Evolutionary conservation across 2,888 invertebrate species (phyloP).

Genomic region (Amorpha juglandis): DNA sequence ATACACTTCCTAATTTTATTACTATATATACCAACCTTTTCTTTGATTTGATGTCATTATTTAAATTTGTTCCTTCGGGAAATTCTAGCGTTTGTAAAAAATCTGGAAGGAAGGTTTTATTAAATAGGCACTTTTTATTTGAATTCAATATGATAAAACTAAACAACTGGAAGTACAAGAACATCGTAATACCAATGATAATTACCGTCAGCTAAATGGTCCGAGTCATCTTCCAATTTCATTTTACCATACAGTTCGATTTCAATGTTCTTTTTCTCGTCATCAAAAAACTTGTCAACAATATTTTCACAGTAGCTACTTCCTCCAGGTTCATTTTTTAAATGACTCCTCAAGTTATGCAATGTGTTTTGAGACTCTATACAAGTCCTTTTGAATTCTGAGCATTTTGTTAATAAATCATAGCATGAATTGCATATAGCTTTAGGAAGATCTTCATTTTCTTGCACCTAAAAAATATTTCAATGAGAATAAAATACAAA

Average conservation of each 20-base stretch:
- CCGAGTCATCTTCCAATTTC: conserved; percentile 6
- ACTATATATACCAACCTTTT: conserved; percentile 28
- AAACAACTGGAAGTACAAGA: too few species aligned
- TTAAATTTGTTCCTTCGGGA: conserved; percentile 31
- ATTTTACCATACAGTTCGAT: neutral
- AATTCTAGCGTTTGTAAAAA: conserved; percentile 32
- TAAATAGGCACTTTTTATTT: neutral
- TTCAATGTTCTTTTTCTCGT: conserved; percentile 1
- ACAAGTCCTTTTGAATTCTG: conserved; percentile 70
- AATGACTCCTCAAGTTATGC: conserved; percentile 41
- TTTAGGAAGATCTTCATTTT: conserved; percentile 63
- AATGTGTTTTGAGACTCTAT: conserved; percentile 66
- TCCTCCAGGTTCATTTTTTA: conserved; percentile 37
- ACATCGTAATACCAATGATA: too few species aligned
- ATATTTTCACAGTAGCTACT: conserved; percentile 6
- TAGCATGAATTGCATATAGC: conserved; percentile 68
- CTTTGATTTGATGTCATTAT: conserved; percentile 31
- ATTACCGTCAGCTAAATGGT: conserved; percentile 33
- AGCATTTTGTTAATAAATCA: conserved; percentile 58
- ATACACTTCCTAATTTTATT: neutral
- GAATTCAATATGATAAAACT: too few species aligned
- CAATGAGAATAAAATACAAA: neutral
- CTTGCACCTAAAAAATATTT: neutral
- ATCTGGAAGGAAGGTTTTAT: conserved; percentile 30
- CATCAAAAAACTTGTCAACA: neutral